Evolutionary conservation across 2,113 vertebrate species (phyloP), one percentile per base, ranked within the genome.

Genomic region (Sakesphorus luctuosus): DNA sequence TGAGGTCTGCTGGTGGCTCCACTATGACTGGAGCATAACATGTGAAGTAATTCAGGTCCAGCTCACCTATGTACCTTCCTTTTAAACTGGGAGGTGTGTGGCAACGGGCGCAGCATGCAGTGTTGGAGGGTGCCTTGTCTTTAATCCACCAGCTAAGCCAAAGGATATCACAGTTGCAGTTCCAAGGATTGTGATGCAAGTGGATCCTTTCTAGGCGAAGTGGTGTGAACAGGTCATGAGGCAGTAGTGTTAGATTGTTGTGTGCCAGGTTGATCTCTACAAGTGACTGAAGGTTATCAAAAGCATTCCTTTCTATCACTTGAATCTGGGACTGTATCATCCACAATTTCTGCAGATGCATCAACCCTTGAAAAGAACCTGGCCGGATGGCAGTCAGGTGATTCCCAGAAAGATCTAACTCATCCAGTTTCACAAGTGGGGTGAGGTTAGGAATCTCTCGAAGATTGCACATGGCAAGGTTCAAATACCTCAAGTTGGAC

Each of bases 111-210:
- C 99, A 99, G 93, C 99, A 99, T 89, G 99, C 99, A 52, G 99
- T 99, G 83, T 99, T 99, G 56, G 99, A 99, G 43, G 99, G 99
- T 29, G 99, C 99, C 98, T 99, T 99, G 97, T 99, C 99, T 96
- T 99, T 99, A 83, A 99, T 99, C 99, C 99, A 99, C 99, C 99
- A 99, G 96, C 99, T 99, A 58, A 99, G 98, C 99, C 99, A 99
- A 84, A 99, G 98, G 68, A 99, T 99, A 88, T 99, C 99, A 95
- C 99, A 99, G 96, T 99, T 99, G 98, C 99, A 99, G 97, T 99
- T 99, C 99, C 99, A 99, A 43, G 99, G 99, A 96, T 99, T 99
- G 98, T 99, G 99, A 90, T 99, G 99, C 91, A 99, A 97, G 95
- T 99, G 99, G 92, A 99, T 99, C 97, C 99, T 98, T 97, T 99